Conservation (phyloP, 2,797 vertebrate genomes). For the Urosaurus nigricauda region DNA sequence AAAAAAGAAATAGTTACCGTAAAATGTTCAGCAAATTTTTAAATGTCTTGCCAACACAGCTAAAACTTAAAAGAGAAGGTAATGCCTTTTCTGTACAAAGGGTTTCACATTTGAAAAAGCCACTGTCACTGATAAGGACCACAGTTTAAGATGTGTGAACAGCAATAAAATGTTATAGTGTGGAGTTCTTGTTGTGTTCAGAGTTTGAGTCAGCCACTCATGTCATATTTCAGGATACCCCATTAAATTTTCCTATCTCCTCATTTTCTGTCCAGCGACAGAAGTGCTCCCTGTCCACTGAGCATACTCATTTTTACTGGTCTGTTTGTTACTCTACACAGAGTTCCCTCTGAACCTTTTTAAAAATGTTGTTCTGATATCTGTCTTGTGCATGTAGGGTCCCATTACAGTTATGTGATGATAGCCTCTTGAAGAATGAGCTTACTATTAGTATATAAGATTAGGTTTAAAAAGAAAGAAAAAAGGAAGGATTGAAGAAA, state of each 20-base stretch:
- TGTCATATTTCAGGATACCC: too few relatives aligned
- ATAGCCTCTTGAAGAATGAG: not conserved
- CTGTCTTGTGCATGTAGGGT: not conserved
- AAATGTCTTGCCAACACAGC: not conserved
- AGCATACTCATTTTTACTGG: not conserved
- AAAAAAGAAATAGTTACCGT: not conserved
- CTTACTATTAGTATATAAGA: not conserved
- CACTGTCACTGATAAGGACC: not conserved
- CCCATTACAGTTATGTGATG: not conserved
- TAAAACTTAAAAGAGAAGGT: slow-evolving; percentile 11
- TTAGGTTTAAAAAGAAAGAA: not conserved
- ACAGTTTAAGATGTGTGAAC: not conserved
- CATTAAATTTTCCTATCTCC: not conserved
- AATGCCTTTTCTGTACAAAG: not conserved
- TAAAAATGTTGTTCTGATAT: not conserved
- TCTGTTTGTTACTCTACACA: not conserved
- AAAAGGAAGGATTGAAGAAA: not conserved
- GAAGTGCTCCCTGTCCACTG: not conserved
- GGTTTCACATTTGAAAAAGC: not conserved
- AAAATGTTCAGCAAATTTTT: too few relatives aligned
- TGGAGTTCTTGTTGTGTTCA: too few relatives aligned
- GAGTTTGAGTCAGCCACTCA: too few relatives aligned
- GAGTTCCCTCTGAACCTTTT: not conserved
- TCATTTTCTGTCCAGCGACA: not conserved
- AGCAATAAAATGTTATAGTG: too few relatives aligned